Evolutionary conservation across 2,113 vertebrate genomes (phyloP).

Genomic region (Vulpes vulpes): DNA sequence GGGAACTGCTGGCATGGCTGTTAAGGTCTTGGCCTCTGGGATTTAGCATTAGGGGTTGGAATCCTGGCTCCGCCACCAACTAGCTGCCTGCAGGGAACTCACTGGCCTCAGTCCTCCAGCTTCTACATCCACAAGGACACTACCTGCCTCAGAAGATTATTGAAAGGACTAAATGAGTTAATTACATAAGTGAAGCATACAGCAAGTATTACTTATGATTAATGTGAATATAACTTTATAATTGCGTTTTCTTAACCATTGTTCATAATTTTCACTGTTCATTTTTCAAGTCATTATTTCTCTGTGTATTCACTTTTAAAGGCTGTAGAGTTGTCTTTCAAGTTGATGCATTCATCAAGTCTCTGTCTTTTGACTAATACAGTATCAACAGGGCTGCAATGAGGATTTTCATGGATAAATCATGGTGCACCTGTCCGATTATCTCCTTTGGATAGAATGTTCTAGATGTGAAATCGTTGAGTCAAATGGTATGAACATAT

Average conservation of each 20-base stretch:
- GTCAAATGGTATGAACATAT: slow-evolving; percentile 2
- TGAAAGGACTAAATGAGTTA: background rate
- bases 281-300: slow-evolving; percentile 25
- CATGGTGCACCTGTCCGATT: background rate
- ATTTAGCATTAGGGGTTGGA: background rate
- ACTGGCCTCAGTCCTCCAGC: fast-evolving
- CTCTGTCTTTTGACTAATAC: background rate
- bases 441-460: slow-evolving; percentile 29
- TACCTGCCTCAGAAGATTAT: background rate
- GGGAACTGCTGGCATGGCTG: too few relatives aligned
- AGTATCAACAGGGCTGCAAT: background rate
- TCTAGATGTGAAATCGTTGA: slow-evolving; percentile 25
- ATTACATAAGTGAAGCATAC: background rate
- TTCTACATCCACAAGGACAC: background rate
- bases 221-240: slow-evolving; percentile 35
- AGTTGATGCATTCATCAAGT: background rate
- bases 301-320: slow-evolving; percentile 13
- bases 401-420: background rate
- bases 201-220: slow-evolving; percentile 46
- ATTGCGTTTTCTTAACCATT: slow-evolving; percentile 34
- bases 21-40: background rate
- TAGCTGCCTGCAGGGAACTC: background rate
- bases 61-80: background rate
- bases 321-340: background rate
- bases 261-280: background rate